Evolutionary conservation across 2,113 vertebrate species (phyloP), one percentile per base, ranked within the genome.

Genomic region (Carlito syrichta): DNA sequence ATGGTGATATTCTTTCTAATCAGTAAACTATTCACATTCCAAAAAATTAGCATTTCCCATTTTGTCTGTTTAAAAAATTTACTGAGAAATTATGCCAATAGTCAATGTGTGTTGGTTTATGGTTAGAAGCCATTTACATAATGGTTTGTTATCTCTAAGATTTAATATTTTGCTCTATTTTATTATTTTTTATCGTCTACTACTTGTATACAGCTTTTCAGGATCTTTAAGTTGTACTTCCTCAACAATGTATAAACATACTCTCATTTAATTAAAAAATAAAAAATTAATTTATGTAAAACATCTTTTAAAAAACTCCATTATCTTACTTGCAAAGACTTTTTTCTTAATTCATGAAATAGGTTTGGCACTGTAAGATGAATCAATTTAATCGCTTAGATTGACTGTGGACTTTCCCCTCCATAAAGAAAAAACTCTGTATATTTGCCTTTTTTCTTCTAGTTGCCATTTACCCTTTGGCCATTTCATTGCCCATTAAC

Each of bases 401-500:
- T 50, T 77, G 38, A 81, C 14, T 73, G 4, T 22, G 45, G 19
- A 19, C 12, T 82, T 10, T 60, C 23, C 19, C 6, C 77, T 74
- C 12, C 22, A 48, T 43, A 71, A 90, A 71, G 43, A 48, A 96
- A 84, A 74, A 23, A 89, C 85, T 56, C 63, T 87, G 43, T 45
- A 14, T 62, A 73, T 78, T 96, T 94, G 13, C 2, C 1, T 91
- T 91, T 85, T 48, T 50, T 63, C 20, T 83, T 71, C 20, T 74
- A n/a, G 77, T 71, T 66, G 13, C 48, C 10, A 43, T 91, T 14
- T 93, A 40, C 13, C 1, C 0, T 95, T 91, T 89, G 40, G 6
- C 19, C n/a, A 86, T 86, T 91, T 96, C 22, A 78, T 52, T 86
- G 25, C 4, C 54, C 45, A 95, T 96, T 82, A 93, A 56, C 48